Conservation (phyloP, 1,140 invertebrate species). For the Acromyrmex echinatior region DNA sequence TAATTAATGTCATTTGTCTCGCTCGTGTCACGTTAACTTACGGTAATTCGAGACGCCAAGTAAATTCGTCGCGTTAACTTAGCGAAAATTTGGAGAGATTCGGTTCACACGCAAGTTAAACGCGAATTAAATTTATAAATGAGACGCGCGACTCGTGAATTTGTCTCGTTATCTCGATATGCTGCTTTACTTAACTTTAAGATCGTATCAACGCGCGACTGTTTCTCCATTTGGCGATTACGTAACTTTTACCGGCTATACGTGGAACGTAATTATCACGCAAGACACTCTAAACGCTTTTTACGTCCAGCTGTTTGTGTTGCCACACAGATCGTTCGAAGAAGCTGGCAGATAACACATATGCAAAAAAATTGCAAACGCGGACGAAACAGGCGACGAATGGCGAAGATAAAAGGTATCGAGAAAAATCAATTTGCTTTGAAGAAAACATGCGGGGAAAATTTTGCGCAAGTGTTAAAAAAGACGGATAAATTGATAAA, state of each 20-base stretch:
- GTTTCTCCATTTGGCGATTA: background rate
- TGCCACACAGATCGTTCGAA: background rate
- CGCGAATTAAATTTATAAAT: conserved; percentile 28
- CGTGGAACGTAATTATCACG: conserved; percentile 15
- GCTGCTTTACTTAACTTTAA: background rate
- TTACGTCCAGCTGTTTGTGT: background rate
- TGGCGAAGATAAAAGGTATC: background rate
- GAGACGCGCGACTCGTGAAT: background rate
- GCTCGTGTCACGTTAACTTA: conserved; percentile 10
- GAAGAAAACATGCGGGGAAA: background rate
- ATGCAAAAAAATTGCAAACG: background rate
- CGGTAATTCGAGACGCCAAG: conserved; percentile 13
- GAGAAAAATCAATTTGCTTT: background rate
- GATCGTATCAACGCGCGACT: background rate
- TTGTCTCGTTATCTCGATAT: conserved; percentile 36
- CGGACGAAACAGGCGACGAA: background rate
- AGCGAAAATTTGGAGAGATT: conserved; percentile 19
- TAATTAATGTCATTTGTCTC: conserved; percentile 52
- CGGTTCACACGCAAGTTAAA: background rate
- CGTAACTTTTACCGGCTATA: background rate
- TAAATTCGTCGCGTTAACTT: conserved; percentile 48
- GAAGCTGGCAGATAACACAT: background rate
- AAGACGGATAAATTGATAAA: background rate
- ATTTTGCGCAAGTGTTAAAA: background rate
- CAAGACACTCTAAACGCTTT: background rate